Percentiles rank a stretch among this genome's conserved stretches.
phyloP scores from a whole-genome alignment of 2,113 vertebrate species.

The Hemiscyllium ocellatum region DNA sequence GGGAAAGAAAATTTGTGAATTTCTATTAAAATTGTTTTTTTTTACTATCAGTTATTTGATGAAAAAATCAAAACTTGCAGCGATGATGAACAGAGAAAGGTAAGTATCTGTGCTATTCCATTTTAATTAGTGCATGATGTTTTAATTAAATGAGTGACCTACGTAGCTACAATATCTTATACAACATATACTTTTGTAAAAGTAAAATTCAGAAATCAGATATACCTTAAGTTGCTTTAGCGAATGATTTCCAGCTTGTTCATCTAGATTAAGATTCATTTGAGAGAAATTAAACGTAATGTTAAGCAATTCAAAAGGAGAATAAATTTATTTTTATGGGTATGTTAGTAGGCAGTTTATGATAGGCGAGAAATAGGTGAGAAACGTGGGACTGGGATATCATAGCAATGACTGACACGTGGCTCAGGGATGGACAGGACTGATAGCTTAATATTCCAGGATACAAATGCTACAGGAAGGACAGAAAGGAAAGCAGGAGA shows the following conservation, averaged over 20 bases:
- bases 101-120: conserved; percentile 60
- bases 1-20: not conserved
- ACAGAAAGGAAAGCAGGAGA: too few relatives aligned
- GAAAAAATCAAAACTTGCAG: conserved; percentile 96
- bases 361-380: not conserved
- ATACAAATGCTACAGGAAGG: too few relatives aligned
- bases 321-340: not conserved
- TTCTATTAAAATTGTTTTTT: conserved; percentile 38
- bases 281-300: not conserved
- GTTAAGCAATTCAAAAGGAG: not conserved
- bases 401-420: too few relatives aligned
- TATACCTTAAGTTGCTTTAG: not conserved
- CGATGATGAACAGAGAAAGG: conserved; percentile 96
- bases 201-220: not conserved
- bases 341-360: not conserved
- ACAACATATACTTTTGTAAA: not conserved
- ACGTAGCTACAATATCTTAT: not conserved
- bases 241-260: not conserved
- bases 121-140: not conserved
- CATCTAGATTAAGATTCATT: not conserved
- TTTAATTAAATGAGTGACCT: not conserved
- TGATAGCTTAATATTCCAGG: too few relatives aligned
- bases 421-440: too few relatives aligned
- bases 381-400: too few relatives aligned
- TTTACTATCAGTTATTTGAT: conserved; percentile 80